phyloP scores from a whole-genome alignment of 2,888 invertebrate genomes.

The Erannis defoliaria region DNA sequence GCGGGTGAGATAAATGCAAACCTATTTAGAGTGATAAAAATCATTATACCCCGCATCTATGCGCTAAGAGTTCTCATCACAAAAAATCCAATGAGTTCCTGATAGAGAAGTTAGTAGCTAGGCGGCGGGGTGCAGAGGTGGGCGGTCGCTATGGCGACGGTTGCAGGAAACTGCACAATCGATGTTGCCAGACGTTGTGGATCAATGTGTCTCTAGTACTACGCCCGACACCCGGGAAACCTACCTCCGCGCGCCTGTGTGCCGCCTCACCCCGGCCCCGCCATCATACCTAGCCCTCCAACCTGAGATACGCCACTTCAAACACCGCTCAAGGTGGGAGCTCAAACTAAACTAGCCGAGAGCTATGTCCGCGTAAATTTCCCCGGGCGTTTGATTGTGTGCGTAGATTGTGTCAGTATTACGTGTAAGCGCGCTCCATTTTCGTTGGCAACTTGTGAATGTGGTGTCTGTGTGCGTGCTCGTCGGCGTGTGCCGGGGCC shows the following conservation, averaged over 20 bases:
- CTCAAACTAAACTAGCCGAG: constrained; percentile 53
- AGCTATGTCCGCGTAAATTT: constrained; percentile 64
- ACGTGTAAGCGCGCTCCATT: constrained; percentile 71
- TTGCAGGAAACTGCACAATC: constrained; percentile 87
- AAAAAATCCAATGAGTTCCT: constrained; percentile 67
- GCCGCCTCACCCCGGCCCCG: constrained; percentile 51
- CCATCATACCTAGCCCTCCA: constrained; percentile 59
- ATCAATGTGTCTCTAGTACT: constrained; percentile 87
- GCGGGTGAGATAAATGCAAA: no score
- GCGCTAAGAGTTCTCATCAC: constrained; percentile 22
- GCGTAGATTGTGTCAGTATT: constrained; percentile 65
- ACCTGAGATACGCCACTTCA: constrained; percentile 48
- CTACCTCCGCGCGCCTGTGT: constrained; percentile 65
- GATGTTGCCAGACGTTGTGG: constrained; percentile 86
- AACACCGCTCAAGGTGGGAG: constrained; percentile 53
- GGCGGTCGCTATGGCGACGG: constrained; percentile 79
- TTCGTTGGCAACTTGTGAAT: constrained; percentile 80
- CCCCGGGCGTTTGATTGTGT: constrained; percentile 70
- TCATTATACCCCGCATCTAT: constrained; percentile 11
- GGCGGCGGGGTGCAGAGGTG: constrained; percentile 72
- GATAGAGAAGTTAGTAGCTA: constrained; percentile 66
- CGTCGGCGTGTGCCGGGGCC: constrained; percentile 64
- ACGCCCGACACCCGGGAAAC: constrained; percentile 82
- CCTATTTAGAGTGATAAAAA: no score
- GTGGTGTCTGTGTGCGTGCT: constrained; percentile 76